Conservation (phyloP, 37 sponge, comb jelly and placozoan genomes). For the Chondrosia reniformis region DNA sequence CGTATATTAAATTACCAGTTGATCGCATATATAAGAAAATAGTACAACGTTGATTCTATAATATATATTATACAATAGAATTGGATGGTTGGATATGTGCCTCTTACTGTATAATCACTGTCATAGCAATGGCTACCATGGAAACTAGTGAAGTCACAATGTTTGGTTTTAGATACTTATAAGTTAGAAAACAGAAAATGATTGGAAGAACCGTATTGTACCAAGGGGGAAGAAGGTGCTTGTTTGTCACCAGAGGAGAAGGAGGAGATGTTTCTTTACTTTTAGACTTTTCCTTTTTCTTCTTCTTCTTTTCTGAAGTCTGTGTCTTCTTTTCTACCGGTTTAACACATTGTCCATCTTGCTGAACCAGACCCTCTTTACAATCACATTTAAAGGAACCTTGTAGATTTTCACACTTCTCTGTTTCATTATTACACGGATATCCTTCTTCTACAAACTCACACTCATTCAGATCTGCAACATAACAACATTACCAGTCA, state of each 20-base stretch:
- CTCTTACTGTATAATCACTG: no score
- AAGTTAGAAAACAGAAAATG: constrained; percentile 2
- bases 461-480: constrained; percentile 28
- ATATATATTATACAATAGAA: no score
- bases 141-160: constrained; percentile 40
- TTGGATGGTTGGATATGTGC: no score
- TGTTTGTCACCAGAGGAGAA: background rate
- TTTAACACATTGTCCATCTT: constrained; percentile 65
- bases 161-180: constrained; percentile 36
- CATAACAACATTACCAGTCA: background rate
- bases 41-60: no score
- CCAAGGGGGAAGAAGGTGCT: constrained; percentile 34
- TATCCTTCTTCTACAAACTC: background rate
- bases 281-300: constrained; percentile 17
- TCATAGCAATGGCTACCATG: no score
- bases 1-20: no score
- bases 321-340: no score
- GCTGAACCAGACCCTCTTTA: constrained; percentile 32
- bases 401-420: constrained; percentile 50
- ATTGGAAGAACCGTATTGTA: constrained; percentile 46
- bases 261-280: constrained; percentile 15
- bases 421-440: constrained; percentile 49
- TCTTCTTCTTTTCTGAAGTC: constrained; percentile 9
- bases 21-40: no score
- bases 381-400: constrained; percentile 78